A percentile compares a stretch with the other conserved stretches of the same genome.
Conservation (phyloP, 2,113 vertebrate species). For the Dicaeum eximium region DNA sequence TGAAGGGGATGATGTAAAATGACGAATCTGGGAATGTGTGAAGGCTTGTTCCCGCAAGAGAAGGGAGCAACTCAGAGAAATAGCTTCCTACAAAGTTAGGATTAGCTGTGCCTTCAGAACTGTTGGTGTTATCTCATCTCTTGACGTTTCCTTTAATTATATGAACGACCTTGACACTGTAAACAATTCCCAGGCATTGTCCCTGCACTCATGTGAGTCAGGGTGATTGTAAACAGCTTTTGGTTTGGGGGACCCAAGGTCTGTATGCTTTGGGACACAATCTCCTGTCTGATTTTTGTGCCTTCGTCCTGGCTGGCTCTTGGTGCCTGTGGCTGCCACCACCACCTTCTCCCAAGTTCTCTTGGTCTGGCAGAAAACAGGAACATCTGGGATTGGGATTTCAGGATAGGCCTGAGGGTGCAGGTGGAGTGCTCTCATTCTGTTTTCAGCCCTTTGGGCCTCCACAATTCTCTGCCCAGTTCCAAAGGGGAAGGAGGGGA, state of each 20-base stretch:
- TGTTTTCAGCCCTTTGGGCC: not conserved
- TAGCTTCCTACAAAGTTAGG: not conserved
- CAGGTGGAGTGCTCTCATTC: not conserved
- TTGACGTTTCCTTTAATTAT: slow-evolving; percentile 51
- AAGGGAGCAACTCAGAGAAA: not conserved
- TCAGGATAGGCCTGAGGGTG: not conserved
- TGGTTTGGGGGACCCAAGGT: not conserved
- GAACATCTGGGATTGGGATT: not conserved
- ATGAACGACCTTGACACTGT: not conserved
- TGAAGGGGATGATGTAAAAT: not conserved
- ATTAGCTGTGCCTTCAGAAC: not conserved
- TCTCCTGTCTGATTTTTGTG: not conserved
- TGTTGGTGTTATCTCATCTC: slow-evolving; percentile 34
- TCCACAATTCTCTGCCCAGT: not conserved
- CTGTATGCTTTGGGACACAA: not conserved
- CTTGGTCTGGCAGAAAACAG: not conserved
- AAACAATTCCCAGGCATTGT: slow-evolving; percentile 48
- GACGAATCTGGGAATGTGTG: not conserved
- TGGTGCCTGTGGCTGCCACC: rapidly evolving
- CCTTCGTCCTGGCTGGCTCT: not conserved
- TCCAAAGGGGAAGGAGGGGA: not conserved
- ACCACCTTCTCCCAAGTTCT: not conserved
- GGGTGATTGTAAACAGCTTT: not conserved
- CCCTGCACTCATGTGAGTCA: not conserved
- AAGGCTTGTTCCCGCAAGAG: not conserved